Conservation (phyloP, 2,888 invertebrate genomes). For the Drosophila rellima region DNA sequence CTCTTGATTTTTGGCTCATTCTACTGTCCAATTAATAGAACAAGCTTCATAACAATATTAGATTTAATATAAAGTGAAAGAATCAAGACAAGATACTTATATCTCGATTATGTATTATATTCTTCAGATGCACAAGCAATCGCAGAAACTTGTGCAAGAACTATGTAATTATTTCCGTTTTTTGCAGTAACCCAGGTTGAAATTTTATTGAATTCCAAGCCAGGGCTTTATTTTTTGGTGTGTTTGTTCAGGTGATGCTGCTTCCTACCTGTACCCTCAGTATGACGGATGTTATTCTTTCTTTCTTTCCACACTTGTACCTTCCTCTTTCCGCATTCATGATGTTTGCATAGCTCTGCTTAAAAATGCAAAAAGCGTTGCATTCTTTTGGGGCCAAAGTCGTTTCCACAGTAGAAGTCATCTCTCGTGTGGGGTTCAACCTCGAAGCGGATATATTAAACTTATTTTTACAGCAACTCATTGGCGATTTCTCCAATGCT, state of each 20-base stretch:
- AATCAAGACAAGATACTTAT: too few relatives aligned
- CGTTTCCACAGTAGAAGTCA: conserved; percentile 67
- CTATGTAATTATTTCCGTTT: neutral
- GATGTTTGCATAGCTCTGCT: conserved; percentile 57
- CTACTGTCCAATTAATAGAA: too few relatives aligned
- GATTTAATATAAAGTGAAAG: too few relatives aligned
- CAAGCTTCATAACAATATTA: too few relatives aligned
- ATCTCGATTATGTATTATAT: too few relatives aligned
- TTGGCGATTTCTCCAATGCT: conserved; percentile 27
- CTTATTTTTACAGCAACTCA: conserved; percentile 70
- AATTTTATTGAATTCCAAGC: too few relatives aligned
- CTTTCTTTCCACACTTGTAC: conserved; percentile 1
- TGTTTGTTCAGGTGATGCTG: conserved; percentile 46
- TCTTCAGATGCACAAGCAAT: neutral
- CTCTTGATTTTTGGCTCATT: too few relatives aligned
- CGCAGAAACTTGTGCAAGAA: neutral
- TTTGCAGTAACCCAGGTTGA: conserved; percentile 12
- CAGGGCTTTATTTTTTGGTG: neutral
- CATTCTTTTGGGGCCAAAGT: conserved; percentile 57
- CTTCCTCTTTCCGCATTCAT: conserved; percentile 16
- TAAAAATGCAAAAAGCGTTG: conserved; percentile 44
- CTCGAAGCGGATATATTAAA: conserved; percentile 80
- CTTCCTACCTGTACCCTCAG: conserved; percentile 15
- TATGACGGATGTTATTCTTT: conserved; percentile 38
- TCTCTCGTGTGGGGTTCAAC: conserved; percentile 54